These are phyloP conservation scores for Thunnus maccoyii DNA, from an alignment of 2,113 vertebrate species.

Conservation along the genomic window DNA sequence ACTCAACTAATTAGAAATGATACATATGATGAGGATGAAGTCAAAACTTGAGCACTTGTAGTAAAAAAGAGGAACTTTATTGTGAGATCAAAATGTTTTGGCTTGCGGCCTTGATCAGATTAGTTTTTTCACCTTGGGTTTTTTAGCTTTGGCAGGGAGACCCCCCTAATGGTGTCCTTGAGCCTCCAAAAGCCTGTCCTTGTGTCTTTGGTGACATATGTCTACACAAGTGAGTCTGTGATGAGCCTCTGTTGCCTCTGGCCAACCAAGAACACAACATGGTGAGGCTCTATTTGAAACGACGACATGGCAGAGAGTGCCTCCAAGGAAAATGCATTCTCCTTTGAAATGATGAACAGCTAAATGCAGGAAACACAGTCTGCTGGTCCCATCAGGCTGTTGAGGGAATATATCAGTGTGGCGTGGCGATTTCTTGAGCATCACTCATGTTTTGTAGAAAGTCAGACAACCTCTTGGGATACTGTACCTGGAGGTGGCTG, in stretches of 20 bases:
- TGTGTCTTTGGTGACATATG: slow-evolving; percentile 50
- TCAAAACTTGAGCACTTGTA: too few species aligned
- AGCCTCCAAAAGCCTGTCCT: slow-evolving; percentile 30
- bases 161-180: slow-evolving; percentile 45
- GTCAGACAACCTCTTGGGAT: slow-evolving; percentile 46
- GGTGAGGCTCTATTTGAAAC: slow-evolving; percentile 25
- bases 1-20: too few species aligned
- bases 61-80: too few species aligned
- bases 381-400: slow-evolving; percentile 26
- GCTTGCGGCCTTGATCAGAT: too few species aligned
- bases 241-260: slow-evolving; percentile 44
- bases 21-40: too few species aligned
- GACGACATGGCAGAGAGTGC: slow-evolving; percentile 47
- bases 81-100: too few species aligned
- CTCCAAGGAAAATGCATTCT: slow-evolving; percentile 62
- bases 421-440: background rate
- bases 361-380: slow-evolving; percentile 38
- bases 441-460: slow-evolving; percentile 50
- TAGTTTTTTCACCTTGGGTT: slow-evolving; percentile 14
- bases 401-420: slow-evolving; percentile 29
- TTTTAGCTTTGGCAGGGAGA: slow-evolving; percentile 6
- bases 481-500: slow-evolving; percentile 49
- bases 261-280: slow-evolving; percentile 44
- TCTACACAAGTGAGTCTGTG: slow-evolving; percentile 48
- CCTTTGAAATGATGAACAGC: slow-evolving; percentile 58